A percentile compares a stretch with the other conserved stretches of the same genome.
phyloP scores from a whole-genome alignment of 2,888 invertebrate species.

The Iselma pallidipennis region DNA sequence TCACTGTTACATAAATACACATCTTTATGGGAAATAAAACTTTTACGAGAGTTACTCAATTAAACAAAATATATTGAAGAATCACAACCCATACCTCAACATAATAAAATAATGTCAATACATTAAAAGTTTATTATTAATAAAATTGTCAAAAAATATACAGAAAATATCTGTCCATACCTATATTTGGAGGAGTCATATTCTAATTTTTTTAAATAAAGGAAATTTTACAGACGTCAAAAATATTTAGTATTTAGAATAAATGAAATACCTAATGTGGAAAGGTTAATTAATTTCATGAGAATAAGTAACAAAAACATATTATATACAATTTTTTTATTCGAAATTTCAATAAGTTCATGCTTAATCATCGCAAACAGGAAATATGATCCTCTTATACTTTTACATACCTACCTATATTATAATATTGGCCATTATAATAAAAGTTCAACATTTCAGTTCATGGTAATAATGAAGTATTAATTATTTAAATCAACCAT shows the following conservation, averaged over 20 bases:
- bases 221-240: not conserved
- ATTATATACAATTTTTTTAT: not conserved
- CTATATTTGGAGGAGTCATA: no score
- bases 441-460: conserved; percentile 10
- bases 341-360: conserved; percentile 17
- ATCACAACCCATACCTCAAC: conserved; percentile 8
- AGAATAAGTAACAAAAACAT: not conserved
- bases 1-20: conserved; percentile 20
- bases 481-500: conserved; percentile 11
- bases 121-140: conserved; percentile 16
- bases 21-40: conserved; percentile 26
- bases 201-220: no score
- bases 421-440: conserved; percentile 12
- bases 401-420: not conserved
- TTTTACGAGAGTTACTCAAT: conserved; percentile 26
- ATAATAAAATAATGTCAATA: conserved; percentile 14
- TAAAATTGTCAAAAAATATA: conserved; percentile 12
- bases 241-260: not conserved
- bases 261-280: no score
- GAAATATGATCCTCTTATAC: conserved; percentile 10
- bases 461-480: conserved; percentile 6
- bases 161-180: no score
- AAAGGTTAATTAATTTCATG: not conserved
- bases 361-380: conserved; percentile 26
- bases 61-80: conserved; percentile 29